These are phyloP conservation scores for Chamaetylas fuelleborni DNA, from an alignment of 2,113 vertebrate species.

Conservation along the genomic window DNA sequence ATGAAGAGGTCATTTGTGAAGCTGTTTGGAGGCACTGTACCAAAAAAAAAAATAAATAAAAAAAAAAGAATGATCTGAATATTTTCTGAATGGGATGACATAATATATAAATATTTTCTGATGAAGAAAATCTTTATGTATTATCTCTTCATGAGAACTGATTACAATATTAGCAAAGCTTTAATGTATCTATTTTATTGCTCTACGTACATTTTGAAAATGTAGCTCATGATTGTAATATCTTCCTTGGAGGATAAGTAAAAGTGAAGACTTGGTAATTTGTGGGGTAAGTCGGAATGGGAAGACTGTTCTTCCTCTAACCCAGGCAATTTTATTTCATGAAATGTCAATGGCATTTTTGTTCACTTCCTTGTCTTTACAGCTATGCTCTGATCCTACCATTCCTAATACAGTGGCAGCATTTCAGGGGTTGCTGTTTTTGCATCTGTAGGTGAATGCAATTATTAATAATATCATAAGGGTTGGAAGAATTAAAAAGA, in stretches of 20 bases:
- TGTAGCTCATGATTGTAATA: not conserved
- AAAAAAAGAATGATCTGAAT: not conserved
- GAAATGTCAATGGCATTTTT: not conserved
- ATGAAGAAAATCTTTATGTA: not conserved
- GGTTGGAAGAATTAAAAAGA: not conserved
- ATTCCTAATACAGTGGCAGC: not conserved
- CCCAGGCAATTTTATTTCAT: not conserved
- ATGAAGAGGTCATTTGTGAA: not conserved
- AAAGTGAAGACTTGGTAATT: not conserved
- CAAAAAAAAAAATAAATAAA: not conserved
- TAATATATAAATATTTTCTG: not conserved
- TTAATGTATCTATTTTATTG: not conserved
- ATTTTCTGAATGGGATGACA: not conserved
- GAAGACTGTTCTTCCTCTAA: not conserved
- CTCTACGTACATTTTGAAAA: not conserved
- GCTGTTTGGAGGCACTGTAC: not conserved
- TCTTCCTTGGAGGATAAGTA: not conserved
- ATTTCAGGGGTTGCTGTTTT: not conserved
- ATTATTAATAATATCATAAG: not conserved
- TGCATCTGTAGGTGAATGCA: not conserved
- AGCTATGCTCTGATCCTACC: not conserved
- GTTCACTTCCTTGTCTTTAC: not conserved
- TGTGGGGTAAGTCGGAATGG: not conserved
- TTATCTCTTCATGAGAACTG: not conserved
- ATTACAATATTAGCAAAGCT: not conserved